Evolutionary conservation across 2,113 vertebrate genomes (phyloP).

Genomic region (Crocuta crocuta): DNA sequence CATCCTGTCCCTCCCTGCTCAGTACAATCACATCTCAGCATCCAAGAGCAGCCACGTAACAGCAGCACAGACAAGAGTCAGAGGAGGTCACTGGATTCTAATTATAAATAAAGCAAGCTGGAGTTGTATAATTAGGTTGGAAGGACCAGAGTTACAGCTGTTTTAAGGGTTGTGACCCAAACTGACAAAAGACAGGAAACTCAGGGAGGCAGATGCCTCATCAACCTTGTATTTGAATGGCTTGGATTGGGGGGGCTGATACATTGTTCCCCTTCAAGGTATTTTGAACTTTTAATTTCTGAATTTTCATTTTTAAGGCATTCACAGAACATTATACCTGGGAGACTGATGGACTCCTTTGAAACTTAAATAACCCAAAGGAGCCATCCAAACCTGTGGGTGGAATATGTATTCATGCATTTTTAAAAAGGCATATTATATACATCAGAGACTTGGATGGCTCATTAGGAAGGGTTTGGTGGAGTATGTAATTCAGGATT

Average conservation of each 20-base stretch:
- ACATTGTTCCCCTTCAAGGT: constrained; percentile 59
- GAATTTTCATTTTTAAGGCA: constrained; percentile 72
- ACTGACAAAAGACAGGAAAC: constrained; percentile 54
- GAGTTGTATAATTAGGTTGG: constrained; percentile 41
- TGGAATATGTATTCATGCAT: constrained; percentile 73
- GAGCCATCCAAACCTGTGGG: constrained; percentile 64
- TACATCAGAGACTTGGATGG: constrained; percentile 75
- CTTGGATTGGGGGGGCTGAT: constrained; percentile 1
- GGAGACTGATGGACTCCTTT: constrained; percentile 74
- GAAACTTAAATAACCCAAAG: constrained; percentile 81
- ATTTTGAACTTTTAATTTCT: constrained; percentile 77
- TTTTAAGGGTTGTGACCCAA: constrained; percentile 66
- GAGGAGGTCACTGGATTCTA: constrained; percentile 57
- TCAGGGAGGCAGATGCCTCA: neutral
- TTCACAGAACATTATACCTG: constrained; percentile 55
- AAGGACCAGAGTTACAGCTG: constrained; percentile 45
- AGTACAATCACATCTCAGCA: neutral
- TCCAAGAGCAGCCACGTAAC: neutral
- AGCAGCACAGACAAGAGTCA: constrained; percentile 2
- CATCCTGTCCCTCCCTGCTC: neutral
- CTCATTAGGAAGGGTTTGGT: constrained; percentile 77
- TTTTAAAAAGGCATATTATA: constrained; percentile 77
- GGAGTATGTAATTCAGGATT: constrained; percentile 75
- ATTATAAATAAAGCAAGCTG: constrained; percentile 67
- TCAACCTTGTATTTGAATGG: constrained; percentile 51